These are phyloP conservation scores for Melolontha melolontha DNA, from an alignment of 2,888 invertebrate genomes.

Conservation along the genomic window DNA sequence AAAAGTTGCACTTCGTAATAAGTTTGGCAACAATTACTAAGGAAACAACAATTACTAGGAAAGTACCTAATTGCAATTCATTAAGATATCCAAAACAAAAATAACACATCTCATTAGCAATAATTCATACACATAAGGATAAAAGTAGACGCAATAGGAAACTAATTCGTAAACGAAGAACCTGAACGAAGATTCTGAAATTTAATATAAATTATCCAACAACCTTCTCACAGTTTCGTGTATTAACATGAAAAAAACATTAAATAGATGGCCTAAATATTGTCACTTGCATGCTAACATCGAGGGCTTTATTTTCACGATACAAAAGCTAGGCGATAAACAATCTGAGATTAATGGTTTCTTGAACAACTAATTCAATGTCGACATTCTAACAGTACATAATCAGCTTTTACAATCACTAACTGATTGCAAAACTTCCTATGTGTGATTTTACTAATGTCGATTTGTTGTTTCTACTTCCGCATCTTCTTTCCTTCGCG, in stretches of 20 bases:
- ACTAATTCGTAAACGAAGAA: not conserved
- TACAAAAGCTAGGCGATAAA: constrained; percentile 9
- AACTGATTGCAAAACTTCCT: constrained; percentile 16
- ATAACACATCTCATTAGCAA: too few species aligned
- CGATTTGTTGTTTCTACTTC: not conserved
- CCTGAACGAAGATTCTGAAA: not conserved
- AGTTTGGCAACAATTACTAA: too few species aligned
- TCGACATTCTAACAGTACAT: constrained; percentile 27
- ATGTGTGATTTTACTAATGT: constrained; percentile 16
- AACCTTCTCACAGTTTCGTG: too few species aligned
- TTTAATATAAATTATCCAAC: too few species aligned
- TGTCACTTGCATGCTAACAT: not conserved
- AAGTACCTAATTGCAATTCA: too few species aligned
- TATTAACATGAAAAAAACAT: not conserved
- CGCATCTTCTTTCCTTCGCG: too few species aligned
- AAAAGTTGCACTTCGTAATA: too few species aligned
- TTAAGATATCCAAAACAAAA: too few species aligned
- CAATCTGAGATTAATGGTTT: constrained; percentile 33
- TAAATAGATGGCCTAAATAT: not conserved
- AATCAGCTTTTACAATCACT: constrained; percentile 27
- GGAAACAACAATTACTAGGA: too few species aligned
- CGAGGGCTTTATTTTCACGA: not conserved
- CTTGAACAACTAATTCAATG: constrained; percentile 15
- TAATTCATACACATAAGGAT: too few species aligned
- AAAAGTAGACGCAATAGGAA: too few species aligned